Evolutionary conservation across 2,113 vertebrate species (phyloP).

Genomic region (Ageneiosus marmoratus): DNA sequence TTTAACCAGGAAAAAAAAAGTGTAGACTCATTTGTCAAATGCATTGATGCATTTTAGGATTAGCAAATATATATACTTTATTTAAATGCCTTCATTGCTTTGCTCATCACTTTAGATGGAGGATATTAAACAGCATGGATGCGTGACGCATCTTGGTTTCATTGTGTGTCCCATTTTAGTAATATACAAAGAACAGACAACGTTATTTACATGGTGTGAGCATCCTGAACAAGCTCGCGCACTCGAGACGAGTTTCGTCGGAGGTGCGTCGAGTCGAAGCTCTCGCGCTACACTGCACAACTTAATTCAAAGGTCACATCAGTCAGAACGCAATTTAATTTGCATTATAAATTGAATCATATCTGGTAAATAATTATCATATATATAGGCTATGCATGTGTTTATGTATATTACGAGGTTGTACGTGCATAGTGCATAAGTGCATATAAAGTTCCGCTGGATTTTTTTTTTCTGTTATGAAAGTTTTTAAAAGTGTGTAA

Average conservation of each 20-base stretch:
- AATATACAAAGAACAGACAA: not conserved
- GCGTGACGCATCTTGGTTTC: not conserved
- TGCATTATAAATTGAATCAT: no score
- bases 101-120: not conserved
- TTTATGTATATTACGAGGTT: no score
- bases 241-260: not conserved
- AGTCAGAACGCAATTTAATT: not conserved
- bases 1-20: not conserved
- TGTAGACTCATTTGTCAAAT: not conserved
- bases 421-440: no score
- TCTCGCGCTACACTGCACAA: not conserved
- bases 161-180: not conserved
- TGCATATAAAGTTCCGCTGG: no score
- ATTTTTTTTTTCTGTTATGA: not conserved
- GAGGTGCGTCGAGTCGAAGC: not conserved
- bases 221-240: not conserved
- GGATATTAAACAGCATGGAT: no score
- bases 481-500: not conserved
- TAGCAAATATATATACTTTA: no score
- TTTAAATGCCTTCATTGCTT: not conserved
- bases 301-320: not conserved
- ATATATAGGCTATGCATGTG: no score
- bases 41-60: not conserved
- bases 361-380: no score
- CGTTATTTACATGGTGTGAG: not conserved